phyloP scores from a whole-genome alignment of 1,140 invertebrate species.

The Drosophila pallidifrons region DNA sequence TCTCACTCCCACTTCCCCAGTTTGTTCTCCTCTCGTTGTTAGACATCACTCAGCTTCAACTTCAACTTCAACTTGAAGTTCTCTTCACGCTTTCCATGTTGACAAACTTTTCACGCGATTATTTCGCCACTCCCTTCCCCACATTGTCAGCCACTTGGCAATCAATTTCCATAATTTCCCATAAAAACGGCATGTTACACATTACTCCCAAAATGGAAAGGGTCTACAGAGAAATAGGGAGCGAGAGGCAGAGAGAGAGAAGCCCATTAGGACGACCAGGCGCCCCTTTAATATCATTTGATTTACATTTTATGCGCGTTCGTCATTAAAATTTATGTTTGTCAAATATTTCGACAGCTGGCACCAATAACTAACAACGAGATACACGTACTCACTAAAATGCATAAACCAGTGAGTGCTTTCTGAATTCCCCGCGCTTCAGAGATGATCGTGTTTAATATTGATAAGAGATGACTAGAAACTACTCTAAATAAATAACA shows the following conservation, averaged over 20 bases:
- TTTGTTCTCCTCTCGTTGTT: neutral
- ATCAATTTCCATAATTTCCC: constrained; percentile 81
- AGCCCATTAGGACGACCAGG: constrained; percentile 64
- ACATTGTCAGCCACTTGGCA: constrained; percentile 46
- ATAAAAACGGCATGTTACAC: constrained; percentile 74
- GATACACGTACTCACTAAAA: constrained; percentile 1
- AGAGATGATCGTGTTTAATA: neutral
- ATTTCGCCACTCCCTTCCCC: constrained; percentile 32
- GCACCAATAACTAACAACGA: constrained; percentile 18
- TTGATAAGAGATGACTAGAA: no score
- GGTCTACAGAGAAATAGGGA: neutral
- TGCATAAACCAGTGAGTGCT: neutral
- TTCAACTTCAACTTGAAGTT: constrained; percentile 67
- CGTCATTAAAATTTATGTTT: constrained; percentile 76
- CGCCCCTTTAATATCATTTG: constrained; percentile 69
- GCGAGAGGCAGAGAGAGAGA: neutral
- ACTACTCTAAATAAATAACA: no score
- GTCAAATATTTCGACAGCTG: constrained; percentile 59
- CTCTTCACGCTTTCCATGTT: constrained; percentile 47
- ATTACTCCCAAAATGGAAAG: constrained; percentile 17
- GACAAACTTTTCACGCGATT: constrained; percentile 62
- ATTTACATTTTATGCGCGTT: constrained; percentile 78
- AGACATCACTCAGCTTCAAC: constrained; percentile 67
- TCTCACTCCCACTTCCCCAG: neutral
- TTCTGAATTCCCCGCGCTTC: neutral